Base-by-base conservation (phyloP, 92 coral and sea anemone species). In the Umimayanthus chanpuru region DNA sequence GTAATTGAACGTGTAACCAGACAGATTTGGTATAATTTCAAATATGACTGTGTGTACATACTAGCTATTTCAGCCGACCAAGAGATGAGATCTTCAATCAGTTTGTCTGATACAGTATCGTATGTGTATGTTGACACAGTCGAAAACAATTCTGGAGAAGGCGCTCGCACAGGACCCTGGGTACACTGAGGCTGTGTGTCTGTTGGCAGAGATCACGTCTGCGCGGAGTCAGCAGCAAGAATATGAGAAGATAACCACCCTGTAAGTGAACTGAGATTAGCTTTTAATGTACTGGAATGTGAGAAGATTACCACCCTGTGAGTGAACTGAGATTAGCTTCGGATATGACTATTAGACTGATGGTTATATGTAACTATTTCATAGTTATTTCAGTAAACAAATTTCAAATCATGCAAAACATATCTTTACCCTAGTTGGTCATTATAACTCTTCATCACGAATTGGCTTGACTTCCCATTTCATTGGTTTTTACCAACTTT, bases 141-240 rank as follows among this genome's bases (percentile, higher is more conserved):
- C 99, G 18, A 95, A 92, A 72, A 85, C 88, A 30, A 89, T 86
- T 95, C 86, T 97, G 80, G 99, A 95, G 77, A 97, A 95, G 85
- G 98, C 97, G 0, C 76, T 97, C 15, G 94, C 89, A 40, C 93
- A 91, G 81, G 99, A 97, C 65, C 91, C 96, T 56, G 88, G 94
- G 44, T 93, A 92, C 82, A 92, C 98, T 38, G 99, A 97, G 71
- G 99, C 98, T 67, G 99, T 95, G 28, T 95, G 98, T 86, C 90
- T 94, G 78, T 89, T 97, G 88, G 99, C 98, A 29, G 99, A 95
- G 73, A 92, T 97, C 32, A 88, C 93, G 85, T 86, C 90, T 15
- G 77, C 87, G 15, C 71, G 78, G 77, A 95, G 92, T 73, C 93
- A 93, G 89, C 94, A 94, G 77, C 95, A 97, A 70, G 94, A 97